These are phyloP conservation scores for Eutolmus rufibarbis DNA, from an alignment of 2,888 invertebrate species.

Conservation along the genomic window DNA sequence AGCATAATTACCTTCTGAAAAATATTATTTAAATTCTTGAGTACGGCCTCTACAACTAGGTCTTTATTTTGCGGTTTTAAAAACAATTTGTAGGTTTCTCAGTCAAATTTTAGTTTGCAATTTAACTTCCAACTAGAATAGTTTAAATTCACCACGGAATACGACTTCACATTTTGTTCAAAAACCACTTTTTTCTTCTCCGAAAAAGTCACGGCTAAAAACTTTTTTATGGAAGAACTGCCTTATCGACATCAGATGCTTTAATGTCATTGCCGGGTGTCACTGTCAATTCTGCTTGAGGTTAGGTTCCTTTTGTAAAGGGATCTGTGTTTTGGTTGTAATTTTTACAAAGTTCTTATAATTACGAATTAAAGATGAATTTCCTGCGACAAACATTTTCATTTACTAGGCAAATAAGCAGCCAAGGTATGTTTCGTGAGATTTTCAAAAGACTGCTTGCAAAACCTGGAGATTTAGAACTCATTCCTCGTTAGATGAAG, in stretches of 20 bases:
- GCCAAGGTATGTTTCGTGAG: constrained; percentile 52
- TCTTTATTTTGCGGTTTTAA: too few species aligned
- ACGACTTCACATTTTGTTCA: too few species aligned
- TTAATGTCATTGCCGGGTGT: neutral
- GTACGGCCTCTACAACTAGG: too few species aligned
- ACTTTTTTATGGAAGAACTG: neutral
- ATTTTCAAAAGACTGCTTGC: neutral
- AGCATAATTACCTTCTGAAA: too few species aligned
- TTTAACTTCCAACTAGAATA: too few species aligned
- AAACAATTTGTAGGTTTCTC: too few species aligned
- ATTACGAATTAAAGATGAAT: constrained; percentile 57
- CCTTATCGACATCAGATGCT: neutral
- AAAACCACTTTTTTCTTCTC: neutral
- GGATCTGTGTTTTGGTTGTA: neutral
- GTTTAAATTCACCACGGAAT: too few species aligned
- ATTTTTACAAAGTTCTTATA: neutral
- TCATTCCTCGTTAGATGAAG: too few species aligned
- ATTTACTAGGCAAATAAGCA: constrained; percentile 60
- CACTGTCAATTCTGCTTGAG: neutral
- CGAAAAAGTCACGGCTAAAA: neutral
- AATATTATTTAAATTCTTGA: too few species aligned
- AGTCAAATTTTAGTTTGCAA: too few species aligned
- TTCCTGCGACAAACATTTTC: constrained; percentile 59
- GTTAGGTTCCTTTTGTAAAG: neutral
- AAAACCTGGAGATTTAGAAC: neutral